Conservation (phyloP, 2,888 invertebrate species). For the Athrips mouffetella region DNA sequence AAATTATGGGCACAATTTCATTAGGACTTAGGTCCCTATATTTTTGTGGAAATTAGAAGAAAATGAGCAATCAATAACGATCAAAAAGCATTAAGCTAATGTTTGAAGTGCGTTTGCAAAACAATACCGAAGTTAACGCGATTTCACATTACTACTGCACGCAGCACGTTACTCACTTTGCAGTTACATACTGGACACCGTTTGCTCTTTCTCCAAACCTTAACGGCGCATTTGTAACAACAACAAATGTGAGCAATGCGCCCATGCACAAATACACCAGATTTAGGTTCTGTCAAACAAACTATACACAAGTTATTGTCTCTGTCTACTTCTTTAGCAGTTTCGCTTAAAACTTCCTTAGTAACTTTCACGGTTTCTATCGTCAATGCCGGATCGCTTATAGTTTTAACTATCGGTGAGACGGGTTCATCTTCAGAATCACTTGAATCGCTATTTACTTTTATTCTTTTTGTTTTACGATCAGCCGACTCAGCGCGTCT, state of each 20-base stretch:
- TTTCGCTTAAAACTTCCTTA: slow-evolving; percentile 42
- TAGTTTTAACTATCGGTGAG: slow-evolving; percentile 51
- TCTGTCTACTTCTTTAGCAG: slow-evolving; percentile 36
- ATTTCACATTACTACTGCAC: slow-evolving; percentile 73
- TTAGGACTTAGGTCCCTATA: no score
- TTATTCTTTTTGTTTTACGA: slow-evolving; percentile 42
- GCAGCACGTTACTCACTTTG: slow-evolving; percentile 81
- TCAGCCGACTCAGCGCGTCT: slow-evolving; percentile 49
- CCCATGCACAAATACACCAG: slow-evolving; percentile 83
- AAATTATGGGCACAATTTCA: no score
- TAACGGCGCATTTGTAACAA: slow-evolving; percentile 83
- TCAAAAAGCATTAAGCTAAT: no score
- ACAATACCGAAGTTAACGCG: no score
- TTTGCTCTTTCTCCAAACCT: slow-evolving; percentile 80
- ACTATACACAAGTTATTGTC: slow-evolving; percentile 74
- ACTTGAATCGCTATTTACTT: slow-evolving; percentile 26
- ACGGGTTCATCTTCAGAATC: slow-evolving; percentile 31
- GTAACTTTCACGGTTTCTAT: slow-evolving; percentile 41
- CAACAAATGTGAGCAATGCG: slow-evolving; percentile 82
- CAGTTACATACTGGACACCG: slow-evolving; percentile 84
- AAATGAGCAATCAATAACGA: no score
- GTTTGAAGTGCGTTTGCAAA: no score
- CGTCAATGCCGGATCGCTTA: slow-evolving; percentile 62
- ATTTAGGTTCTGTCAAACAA: slow-evolving; percentile 80
- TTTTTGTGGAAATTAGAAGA: no score